phyloP scores from a whole-genome alignment of 2,113 vertebrate species.

The Butastur rufipennis region DNA sequence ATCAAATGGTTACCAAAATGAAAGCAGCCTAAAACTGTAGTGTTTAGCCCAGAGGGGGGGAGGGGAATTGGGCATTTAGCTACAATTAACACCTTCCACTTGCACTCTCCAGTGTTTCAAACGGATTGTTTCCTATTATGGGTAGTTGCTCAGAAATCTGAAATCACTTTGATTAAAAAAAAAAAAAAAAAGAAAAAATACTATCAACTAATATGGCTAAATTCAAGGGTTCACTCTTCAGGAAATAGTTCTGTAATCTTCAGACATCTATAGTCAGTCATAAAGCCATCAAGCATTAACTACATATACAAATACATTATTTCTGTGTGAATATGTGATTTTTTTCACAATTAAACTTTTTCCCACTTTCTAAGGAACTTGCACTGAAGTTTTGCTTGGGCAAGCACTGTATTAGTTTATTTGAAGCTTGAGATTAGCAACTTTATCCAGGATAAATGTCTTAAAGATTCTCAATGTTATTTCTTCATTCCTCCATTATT shows the following conservation, averaged over 20 bases:
- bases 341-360: neutral
- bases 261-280: neutral
- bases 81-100: conserved; percentile 64
- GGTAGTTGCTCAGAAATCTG: conserved; percentile 4
- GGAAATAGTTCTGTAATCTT: neutral
- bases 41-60: neutral
- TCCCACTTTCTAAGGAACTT: neutral
- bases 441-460: neutral
- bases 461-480: neutral
- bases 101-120: conserved; percentile 25
- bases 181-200: neutral
- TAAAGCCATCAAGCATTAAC: neutral
- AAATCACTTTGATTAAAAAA: neutral
- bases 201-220: neutral
- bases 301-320: neutral
- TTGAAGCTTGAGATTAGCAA: neutral
- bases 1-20: conserved; percentile 66
- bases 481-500: neutral
- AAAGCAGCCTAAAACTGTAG: conserved; percentile 48
- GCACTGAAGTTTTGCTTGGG: neutral
- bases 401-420: neutral
- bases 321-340: neutral
- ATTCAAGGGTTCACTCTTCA: neutral
- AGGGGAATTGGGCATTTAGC: conserved; percentile 24
- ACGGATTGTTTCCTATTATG: neutral